A percentile compares a stretch with the other conserved stretches of the same genome.
Conservation (phyloP, 2,888 invertebrate species). For the Cordilura impudica region DNA sequence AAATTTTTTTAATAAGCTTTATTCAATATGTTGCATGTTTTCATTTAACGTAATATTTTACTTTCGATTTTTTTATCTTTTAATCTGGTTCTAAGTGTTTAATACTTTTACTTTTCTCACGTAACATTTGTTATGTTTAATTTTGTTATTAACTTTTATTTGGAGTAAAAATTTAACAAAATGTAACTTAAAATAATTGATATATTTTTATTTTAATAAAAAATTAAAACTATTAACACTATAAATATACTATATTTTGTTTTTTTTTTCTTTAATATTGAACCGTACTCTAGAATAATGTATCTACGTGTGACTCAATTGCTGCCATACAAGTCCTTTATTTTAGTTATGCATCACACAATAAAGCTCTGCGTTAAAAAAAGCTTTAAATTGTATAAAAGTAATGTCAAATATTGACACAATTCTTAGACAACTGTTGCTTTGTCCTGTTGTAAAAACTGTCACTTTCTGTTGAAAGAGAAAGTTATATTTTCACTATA, state of each 20-base stretch:
- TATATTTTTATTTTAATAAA: conserved; percentile 28
- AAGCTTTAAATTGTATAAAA: conserved; percentile 49
- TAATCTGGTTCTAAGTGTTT: conserved; percentile 70
- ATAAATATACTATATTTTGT: conserved; percentile 43
- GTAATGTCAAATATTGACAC: conserved; percentile 60
- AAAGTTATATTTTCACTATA: neutral
- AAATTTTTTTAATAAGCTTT: conserved; percentile 12
- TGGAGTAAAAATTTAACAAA: neutral
- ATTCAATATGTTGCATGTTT: conserved; percentile 9
- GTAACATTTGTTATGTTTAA: conserved; percentile 71
- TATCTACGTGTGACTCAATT: conserved; percentile 69
- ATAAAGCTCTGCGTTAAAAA: conserved; percentile 36
- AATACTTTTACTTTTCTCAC: conserved; percentile 66
- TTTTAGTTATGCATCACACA: conserved; percentile 29
- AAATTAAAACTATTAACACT: conserved; percentile 47
- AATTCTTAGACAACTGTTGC: conserved; percentile 62
- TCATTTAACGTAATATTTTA: neutral
- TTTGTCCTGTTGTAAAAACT: conserved; percentile 22
- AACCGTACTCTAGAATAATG: conserved; percentile 68
- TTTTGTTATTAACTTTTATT: conserved; percentile 41
- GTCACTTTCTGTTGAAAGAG: neutral
- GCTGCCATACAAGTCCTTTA: conserved; percentile 51
- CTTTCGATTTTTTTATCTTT: conserved; percentile 20
- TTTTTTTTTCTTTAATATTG: conserved; percentile 41
- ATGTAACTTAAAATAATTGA: conserved; percentile 19